A percentile compares a stretch with the other conserved stretches of the same genome.
phyloP scores from a whole-genome alignment of 2,113 vertebrate genomes.

The Ahaetulla prasina region DNA sequence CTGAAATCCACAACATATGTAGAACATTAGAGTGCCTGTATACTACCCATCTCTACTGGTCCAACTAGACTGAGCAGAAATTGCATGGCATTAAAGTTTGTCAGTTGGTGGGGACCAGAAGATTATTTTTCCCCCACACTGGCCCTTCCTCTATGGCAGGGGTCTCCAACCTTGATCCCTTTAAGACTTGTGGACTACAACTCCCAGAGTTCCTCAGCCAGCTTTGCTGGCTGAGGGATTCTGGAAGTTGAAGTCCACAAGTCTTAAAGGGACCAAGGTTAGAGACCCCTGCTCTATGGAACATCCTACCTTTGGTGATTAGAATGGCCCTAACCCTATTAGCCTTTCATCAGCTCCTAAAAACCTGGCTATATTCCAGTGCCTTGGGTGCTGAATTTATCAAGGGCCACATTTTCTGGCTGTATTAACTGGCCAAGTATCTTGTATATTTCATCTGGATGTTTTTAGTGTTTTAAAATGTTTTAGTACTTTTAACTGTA shows the following conservation, averaged over 20 bases:
- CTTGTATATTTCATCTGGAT: neutral
- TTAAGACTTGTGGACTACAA: no score
- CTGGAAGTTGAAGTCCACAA: no score
- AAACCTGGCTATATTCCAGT: no score
- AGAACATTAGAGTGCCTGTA: neutral
- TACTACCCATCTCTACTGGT: neutral
- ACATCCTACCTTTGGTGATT: neutral
- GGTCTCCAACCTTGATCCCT: no score
- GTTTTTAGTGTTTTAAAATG: neutral
- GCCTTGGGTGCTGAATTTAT: neutral
- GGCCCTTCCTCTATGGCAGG: no score
- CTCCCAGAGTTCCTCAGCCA: no score
- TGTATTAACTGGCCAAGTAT: neutral
- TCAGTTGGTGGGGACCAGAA: neutral
- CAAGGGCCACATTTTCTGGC: neutral
- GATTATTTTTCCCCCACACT: no score
- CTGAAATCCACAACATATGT: neutral
- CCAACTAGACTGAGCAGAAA: neutral
- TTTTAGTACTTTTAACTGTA: neutral
- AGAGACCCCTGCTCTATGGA: no score
- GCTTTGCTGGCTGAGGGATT: no score
- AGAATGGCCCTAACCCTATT: neutral
- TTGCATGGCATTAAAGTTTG: neutral
- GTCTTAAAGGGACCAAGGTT: no score
- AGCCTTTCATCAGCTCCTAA: neutral